Percentiles rank a stretch among this genome's conserved stretches.
phyloP scores from a whole-genome alignment of 2,113 vertebrate species.

The Motacilla alba region DNA sequence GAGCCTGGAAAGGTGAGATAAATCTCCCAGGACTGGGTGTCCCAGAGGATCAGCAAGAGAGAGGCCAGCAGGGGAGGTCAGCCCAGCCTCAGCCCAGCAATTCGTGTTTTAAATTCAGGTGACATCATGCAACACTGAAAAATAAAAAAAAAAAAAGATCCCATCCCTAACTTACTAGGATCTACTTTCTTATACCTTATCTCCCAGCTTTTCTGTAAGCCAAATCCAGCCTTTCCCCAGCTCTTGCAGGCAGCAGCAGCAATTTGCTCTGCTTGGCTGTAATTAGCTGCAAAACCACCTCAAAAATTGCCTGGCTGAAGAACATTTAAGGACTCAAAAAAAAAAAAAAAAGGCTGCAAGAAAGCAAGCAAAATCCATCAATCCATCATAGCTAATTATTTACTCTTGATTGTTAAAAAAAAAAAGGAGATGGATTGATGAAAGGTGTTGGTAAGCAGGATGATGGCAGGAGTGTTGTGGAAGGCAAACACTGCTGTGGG shows the following conservation, averaged over 20 bases:
- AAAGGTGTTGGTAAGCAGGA: constrained; percentile 45
- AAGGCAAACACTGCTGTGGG: constrained; percentile 37
- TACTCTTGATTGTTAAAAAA: constrained; percentile 72
- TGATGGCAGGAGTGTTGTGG: neutral
- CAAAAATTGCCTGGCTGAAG: neutral
- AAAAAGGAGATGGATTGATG: constrained; percentile 58
- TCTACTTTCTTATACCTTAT: neutral
- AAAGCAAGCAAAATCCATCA: constrained; percentile 67
- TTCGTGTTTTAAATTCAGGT: accelerated
- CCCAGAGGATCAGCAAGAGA: neutral
- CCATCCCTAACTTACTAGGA: neutral
- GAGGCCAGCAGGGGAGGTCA: neutral
- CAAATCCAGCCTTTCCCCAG: neutral
- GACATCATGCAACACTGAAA: neutral
- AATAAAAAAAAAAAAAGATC: accelerated
- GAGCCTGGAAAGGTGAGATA: neutral
- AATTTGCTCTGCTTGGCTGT: neutral
- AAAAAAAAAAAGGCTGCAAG: neutral
- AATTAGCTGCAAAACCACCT: constrained; percentile 32
- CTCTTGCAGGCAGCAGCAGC: neutral
- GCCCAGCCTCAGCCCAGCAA: neutral
- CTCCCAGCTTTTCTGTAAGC: neutral
- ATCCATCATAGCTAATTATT: constrained; percentile 75
- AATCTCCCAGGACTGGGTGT: neutral
- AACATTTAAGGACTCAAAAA: neutral